Evolutionary conservation across 2,113 vertebrate genomes (phyloP), one percentile per base, ranked within the genome.

Genomic region (Melanotaenia duboulayi): DNA sequence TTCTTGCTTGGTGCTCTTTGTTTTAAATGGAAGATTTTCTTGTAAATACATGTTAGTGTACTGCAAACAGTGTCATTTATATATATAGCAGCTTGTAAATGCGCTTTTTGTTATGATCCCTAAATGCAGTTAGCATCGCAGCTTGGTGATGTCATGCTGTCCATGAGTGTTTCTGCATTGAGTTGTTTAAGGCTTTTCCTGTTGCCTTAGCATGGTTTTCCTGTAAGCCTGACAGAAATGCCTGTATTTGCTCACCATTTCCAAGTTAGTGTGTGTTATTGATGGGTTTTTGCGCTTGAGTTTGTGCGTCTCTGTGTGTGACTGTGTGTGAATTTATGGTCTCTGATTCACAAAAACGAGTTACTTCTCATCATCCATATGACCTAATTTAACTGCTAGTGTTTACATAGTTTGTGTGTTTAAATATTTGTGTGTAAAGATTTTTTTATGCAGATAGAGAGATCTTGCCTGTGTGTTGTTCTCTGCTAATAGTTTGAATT

Each of bases 401-500:
- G 35, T 39, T 5, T 22, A 22, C 39, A 57, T 40, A 37, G 32
- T 46, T 9, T 24, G 10, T 11, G 28, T 3, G 1, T 59, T 46
- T 20, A 69, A 14, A 22, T 52, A 14, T 35, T 35, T 84, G 59
- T 68, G 14, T 65, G 35, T 46, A 54, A 61, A 57, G 23, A 52
- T 51, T 28, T 39, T 54, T 65, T 22, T 51, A 7, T 22, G 2
- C 37, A 22, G 46, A 25, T 82, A 68, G 78, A 59, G 62, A 42
- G 59, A 70, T 40, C 63, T 23, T 76, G 58, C 54, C 39, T 72
- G 46, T 63, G 19, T 64, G 65, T 62, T 35, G 17, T 76, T 71
- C 50, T 86, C 68, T 87, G 78, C 74, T 87, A 86, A 92, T 91
- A 83, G 48, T 84, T 87, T 78, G 81, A 89, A 93, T 92, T 92